phyloP scores from a whole-genome alignment of 2,113 vertebrate genomes.

The Labeo catla region DNA sequence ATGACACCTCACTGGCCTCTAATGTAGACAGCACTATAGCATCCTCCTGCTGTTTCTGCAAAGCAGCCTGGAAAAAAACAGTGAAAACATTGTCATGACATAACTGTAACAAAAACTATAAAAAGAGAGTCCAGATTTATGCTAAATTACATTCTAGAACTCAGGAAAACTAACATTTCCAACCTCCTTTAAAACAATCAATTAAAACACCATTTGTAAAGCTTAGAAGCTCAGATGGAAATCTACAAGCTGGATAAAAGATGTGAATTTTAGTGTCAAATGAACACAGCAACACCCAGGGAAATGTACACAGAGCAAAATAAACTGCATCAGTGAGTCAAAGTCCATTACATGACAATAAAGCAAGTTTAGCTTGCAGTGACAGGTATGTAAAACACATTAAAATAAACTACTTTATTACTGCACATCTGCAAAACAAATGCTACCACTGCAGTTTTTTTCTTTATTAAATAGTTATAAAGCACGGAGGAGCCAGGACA shows the following conservation, averaged over 20 bases:
- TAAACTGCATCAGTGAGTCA: background rate
- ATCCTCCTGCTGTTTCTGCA: slow-evolving; percentile 91
- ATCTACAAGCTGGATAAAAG: background rate
- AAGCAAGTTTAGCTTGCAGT: background rate
- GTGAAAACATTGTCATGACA: background rate
- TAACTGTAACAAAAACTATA: background rate
- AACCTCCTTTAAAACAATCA: background rate
- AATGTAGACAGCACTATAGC: slow-evolving; percentile 73
- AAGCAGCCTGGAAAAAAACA: slow-evolving; percentile 79
- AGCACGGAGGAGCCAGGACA: too few relatives aligned
- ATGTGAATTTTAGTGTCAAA: background rate
- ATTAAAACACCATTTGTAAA: background rate
- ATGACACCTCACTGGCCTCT: slow-evolving; percentile 71
- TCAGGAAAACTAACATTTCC: background rate
- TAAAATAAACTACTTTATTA: background rate
- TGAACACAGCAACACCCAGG: background rate
- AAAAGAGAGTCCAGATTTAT: background rate
- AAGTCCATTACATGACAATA: background rate
- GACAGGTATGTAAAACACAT: background rate
- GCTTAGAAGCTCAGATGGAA: background rate
- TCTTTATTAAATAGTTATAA: background rate
- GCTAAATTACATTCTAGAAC: background rate
- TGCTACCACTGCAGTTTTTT: background rate
- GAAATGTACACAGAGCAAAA: background rate
- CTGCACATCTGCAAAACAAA: background rate